Evolutionary conservation across 2,888 invertebrate genomes (phyloP).

Genomic region (Troglohyphantes excavatus): DNA sequence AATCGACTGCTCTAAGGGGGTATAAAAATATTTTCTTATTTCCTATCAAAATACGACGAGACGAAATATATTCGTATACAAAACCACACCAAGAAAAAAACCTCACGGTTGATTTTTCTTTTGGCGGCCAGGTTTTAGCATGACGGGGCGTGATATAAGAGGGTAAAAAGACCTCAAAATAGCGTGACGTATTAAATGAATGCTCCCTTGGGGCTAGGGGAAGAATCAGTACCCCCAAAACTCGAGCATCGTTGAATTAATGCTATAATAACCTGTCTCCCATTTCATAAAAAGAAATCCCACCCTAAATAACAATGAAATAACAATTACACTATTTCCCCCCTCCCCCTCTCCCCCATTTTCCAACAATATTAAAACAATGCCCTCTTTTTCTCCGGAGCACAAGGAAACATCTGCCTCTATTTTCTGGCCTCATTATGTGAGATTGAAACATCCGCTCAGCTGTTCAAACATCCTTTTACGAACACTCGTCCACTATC

Average conservation of each 20-base stretch:
- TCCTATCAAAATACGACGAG: too few species aligned
- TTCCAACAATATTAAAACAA: slow-evolving; percentile 70
- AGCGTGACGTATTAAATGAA: too few species aligned
- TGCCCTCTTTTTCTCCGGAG: slow-evolving; percentile 38
- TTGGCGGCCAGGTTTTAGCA: too few species aligned
- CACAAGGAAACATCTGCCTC: slow-evolving; percentile 66
- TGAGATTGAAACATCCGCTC: slow-evolving; percentile 60
- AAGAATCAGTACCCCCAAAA: background rate
- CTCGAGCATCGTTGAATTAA: background rate
- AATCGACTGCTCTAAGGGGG: too few species aligned
- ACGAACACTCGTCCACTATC: slow-evolving; percentile 15
- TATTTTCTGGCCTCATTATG: slow-evolving; percentile 67
- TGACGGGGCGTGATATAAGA: too few species aligned
- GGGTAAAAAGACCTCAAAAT: too few species aligned
- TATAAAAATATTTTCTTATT: too few species aligned
- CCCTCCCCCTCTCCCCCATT: slow-evolving; percentile 19
- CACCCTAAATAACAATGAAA: slow-evolving; percentile 46
- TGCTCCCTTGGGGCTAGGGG: background rate
- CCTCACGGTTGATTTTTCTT: too few species aligned
- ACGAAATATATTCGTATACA: too few species aligned
- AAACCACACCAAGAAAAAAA: too few species aligned
- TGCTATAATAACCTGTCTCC: background rate
- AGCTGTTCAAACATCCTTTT: slow-evolving; percentile 71
- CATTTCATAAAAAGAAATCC: slow-evolving; percentile 5
- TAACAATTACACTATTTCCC: slow-evolving; percentile 66